Evolutionary conservation across 2,797 vertebrate species (phyloP), one percentile per base, ranked within the genome.

Genomic region (Lophura swinhoii): DNA sequence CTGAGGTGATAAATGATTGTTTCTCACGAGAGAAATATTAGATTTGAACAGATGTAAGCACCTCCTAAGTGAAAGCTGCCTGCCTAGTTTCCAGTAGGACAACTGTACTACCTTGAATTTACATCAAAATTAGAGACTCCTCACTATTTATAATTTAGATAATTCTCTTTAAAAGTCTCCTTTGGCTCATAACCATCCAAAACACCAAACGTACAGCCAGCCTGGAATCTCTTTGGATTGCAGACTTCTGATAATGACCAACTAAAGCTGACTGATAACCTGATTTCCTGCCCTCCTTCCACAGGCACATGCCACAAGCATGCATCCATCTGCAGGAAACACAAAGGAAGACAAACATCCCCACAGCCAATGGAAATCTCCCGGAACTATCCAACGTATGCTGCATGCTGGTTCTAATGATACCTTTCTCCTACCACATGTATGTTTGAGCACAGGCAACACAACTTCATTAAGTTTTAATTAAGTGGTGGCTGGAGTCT

Each of bases 111-210:
- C 0, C 21, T 39, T 75, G 2, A 46, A 87, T 71, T 89, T 80
- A 83, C 90, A 92, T 44, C 8, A 80, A 91, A 94, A 93, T 83
- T 75, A 87, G 46, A 84, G 82, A 79, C 62, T 71, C n/a, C 18
- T 70, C 75, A 26, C 51, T 86, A 55, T 3, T 84, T 84, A 20
- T 64, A 78, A 86, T 87, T 85, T 81, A 33, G 76, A 37, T 23
- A 83, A 73, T 53, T 81, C n/a, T 39, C 73, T 87, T 93, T 78
- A 51, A 64, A 53, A 87, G 55, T 16, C 49, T 84, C 29, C 56
- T 85, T 48, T 60, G 73, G n/a, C 60, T 84, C 0, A 0, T 70
- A 81, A 84, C 44, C 49, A 26, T 39, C 78, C 31, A 41, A 75
- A 56, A 23, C 16, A 75, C 0, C 0, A 23, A 88, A 75, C 39